Evolutionary conservation across 2,797 vertebrate genomes (phyloP), one percentile per base, ranked within the genome.

Genomic region (Xiphorhynchus erythropygius): DNA sequence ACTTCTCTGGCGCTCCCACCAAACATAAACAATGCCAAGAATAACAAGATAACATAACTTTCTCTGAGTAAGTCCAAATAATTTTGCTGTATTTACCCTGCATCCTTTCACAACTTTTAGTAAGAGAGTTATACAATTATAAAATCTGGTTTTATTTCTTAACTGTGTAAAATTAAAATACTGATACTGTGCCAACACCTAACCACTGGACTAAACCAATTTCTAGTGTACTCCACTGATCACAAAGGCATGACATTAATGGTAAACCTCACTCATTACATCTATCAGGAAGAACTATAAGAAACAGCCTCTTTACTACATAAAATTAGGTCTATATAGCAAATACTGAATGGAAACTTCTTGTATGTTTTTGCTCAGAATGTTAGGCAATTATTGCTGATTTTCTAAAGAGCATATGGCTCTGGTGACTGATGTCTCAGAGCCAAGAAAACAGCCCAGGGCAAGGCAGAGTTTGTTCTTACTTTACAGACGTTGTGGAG

Each of bases 401-500:
- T 63, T 84, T 81, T 59, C 41, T 84, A 76, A 89, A 93, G 64
- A 14, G 59, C 41, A 67, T 37, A 92, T 41, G 78, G 68, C 28
- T 86, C 76, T 81, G 46, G 42, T 84, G 42, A 84, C 42, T 85
- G 22, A 19, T 57, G 83, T 74, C 46, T 87, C 37, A 81, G 50
- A 84, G 70, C 39, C 86, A 94, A 69, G 49, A 62, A 78, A 62
- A 87, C 23, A 92, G 57, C 30, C 50, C 46, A 80, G 69, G 77
- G 59, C 35, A 81, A 63, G 63, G 57, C 47, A 16, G 1, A 52
- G 53, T 50, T 80, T 67, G 55, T 76, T 97, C 98, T 91, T 96
- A 99, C 99, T 99, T 99, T 99, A 98, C 99, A 99, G 94, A 99
- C 99, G 13, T 99, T 99, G 98, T 99, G 99, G 84, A 99, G 98